Evolutionary conservation across 1,140 invertebrate genomes (phyloP), one percentile per base, ranked within the genome.

Genomic region (Argopecten irradians): DNA sequence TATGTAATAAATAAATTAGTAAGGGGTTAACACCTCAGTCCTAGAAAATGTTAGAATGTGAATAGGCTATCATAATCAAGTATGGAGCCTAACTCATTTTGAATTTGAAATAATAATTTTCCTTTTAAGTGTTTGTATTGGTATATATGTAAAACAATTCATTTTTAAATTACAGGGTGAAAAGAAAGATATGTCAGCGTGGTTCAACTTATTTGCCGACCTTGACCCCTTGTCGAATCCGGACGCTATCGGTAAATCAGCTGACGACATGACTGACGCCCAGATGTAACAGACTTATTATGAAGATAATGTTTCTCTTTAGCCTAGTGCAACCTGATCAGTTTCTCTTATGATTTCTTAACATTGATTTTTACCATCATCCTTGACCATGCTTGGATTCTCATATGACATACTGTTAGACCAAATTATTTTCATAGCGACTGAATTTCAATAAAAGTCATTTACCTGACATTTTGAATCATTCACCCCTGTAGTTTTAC

Each of bases 131-230:
- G 34, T 84, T 19, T 33, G 19, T 84, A 19, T 35, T 14, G 13
- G 0, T 34, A 33, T 84, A 11, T 33, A 19, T 84, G 22, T 35
- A 2, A 34, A n/a, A 86, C 16, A 83, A 33, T 43, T 86, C 35
- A 9, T 89, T 85, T 89, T 89, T 82, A 90, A 16, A 87, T 91
- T 93, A 71, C 92, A 94, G 93, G 92, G 87, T 34, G 92, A 93
- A 87, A 95, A 95, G 88, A 91, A 94, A 36, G 96, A 96, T 89
- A 96, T 96, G 95, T 95, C 96, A 83, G 95, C 96, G 0, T 99
- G 98, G 98, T 97, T 98, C 91, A 98, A 98, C 95, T 96, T 99
- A 35, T 99, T 99, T 96, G 98, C 98, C 46, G 98, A 99, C 95
- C 94, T 99, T 43, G 98, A 99, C 96, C 98, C 98, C 11, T 96